Evolutionary conservation across 2,888 invertebrate genomes (phyloP).

Genomic region (Beris morrisii): DNA sequence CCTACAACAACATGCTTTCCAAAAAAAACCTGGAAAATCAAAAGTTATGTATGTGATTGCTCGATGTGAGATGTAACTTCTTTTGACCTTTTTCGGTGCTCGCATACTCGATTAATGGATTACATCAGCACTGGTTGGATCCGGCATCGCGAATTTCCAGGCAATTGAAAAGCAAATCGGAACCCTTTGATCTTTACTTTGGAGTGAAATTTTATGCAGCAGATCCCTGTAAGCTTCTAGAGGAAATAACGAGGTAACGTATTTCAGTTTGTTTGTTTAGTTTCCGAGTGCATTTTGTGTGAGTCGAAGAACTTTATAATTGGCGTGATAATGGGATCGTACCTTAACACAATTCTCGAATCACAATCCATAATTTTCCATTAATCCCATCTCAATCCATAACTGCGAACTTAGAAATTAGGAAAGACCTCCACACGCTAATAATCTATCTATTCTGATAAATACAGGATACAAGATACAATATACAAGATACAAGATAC

Average conservation of each 20-base stretch:
- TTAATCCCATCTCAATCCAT: no score
- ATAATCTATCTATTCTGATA: no score
- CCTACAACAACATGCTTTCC: neutral
- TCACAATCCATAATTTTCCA: no score
- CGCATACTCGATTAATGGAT: conserved; percentile 13
- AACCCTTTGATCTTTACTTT: conserved; percentile 87
- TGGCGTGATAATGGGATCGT: no score
- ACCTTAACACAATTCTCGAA: no score
- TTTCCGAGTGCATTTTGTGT: neutral
- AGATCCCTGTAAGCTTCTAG: conserved; percentile 92
- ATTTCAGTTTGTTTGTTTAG: conserved; percentile 8
- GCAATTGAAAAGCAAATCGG: conserved; percentile 74
- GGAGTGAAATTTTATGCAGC: conserved; percentile 97
- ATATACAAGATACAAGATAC: no score
- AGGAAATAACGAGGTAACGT: conserved; percentile 90
- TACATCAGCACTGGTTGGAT: conserved; percentile 87
- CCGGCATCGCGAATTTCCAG: conserved; percentile 84
- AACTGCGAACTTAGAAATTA: no score
- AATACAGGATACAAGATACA: no score
- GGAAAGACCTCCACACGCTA: no score
- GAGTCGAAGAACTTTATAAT: neutral
- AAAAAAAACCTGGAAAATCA: neutral
- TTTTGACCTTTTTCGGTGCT: neutral
- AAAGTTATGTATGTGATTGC: conserved; percentile 5
- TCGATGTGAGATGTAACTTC: conserved; percentile 1